These are phyloP conservation scores for Platygyra sinensis DNA, from an alignment of 64 coral and sea anemone species.

Conservation along the genomic window DNA sequence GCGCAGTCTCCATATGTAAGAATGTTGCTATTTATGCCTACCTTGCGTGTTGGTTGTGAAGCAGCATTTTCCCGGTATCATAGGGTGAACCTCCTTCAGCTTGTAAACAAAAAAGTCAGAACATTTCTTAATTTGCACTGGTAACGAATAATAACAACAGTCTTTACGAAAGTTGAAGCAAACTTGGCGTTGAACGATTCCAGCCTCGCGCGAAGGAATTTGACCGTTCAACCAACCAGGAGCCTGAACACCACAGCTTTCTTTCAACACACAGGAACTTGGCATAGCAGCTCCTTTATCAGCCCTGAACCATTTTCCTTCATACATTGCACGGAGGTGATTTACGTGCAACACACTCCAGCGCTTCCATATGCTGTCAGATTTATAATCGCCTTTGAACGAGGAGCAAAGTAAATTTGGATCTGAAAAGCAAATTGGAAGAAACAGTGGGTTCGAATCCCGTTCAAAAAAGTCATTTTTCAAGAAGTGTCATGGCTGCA, in stretches of 20 bases:
- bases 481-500: no score
- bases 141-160: conserved; percentile 5
- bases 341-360: background rate
- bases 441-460: no score
- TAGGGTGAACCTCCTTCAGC: background rate
- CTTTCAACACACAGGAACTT: background rate
- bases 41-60: background rate
- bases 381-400: background rate
- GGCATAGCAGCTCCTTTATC: background rate
- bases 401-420: background rate
- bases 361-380: background rate
- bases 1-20: no score
- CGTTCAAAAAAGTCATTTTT: no score
- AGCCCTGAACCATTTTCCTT: background rate
- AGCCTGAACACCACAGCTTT: background rate
- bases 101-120: conserved; percentile 13
- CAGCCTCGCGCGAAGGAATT: background rate
- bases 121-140: background rate
- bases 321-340: background rate
- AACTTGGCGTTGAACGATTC: background rate
- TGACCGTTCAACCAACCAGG: background rate
- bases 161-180: background rate
- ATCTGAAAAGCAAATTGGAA: no score
- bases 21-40: background rate
- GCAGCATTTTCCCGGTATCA: background rate